Percentiles rank a stretch among this genome's conserved stretches.
Evolutionary conservation across 2,113 vertebrate species (phyloP).

Genomic region (Lonchura striata): DNA sequence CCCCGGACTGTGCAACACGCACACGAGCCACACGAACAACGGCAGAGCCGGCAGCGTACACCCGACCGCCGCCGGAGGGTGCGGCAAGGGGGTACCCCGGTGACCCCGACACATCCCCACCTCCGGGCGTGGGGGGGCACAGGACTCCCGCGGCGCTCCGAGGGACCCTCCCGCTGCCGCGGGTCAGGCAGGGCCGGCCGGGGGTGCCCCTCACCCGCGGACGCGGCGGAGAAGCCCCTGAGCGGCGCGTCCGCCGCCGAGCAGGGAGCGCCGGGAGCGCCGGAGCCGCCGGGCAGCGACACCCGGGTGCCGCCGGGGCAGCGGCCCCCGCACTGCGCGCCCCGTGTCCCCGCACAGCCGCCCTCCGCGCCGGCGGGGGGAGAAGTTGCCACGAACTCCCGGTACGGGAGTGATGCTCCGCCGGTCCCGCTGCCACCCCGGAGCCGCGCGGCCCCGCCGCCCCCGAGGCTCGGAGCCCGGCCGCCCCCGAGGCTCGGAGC

Average conservation of each 20-base stretch:
- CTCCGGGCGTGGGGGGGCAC: rapidly evolving
- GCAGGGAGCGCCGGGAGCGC: neutral
- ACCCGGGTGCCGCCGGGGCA: neutral
- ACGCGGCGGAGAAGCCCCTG: neutral
- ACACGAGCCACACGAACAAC: neutral
- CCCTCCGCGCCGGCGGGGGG: neutral
- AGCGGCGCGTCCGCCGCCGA: neutral
- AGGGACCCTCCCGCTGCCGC: neutral
- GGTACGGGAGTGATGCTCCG: neutral
- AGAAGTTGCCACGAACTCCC: constrained; percentile 11
- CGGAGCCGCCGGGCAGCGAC: neutral
- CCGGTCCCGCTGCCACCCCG: neutral
- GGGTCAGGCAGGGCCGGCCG: neutral
- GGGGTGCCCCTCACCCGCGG: neutral
- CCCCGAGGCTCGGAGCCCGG: neutral
- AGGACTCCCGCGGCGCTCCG: neutral
- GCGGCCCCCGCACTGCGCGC: neutral
- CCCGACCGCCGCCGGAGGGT: neutral
- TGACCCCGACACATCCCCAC: neutral
- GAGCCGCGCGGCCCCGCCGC: neutral
- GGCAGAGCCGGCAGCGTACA: neutral
- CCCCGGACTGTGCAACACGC: neutral
- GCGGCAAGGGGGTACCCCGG: neutral
- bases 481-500: neutral
- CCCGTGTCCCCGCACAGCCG: neutral